phyloP scores from a whole-genome alignment of 2,888 invertebrate genomes.

The Liopterus haemorrhoidalis region DNA sequence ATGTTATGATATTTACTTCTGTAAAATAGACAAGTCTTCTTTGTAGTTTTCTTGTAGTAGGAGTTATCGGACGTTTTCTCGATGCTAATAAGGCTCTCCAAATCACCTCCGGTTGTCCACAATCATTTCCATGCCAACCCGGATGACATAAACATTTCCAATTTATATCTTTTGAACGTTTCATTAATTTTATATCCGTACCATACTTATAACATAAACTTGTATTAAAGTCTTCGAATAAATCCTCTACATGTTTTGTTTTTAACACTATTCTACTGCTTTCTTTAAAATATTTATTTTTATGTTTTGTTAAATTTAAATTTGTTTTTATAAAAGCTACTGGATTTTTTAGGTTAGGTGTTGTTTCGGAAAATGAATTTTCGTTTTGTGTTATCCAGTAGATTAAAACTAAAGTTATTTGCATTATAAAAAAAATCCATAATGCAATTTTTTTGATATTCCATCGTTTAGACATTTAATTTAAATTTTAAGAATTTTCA shows the following conservation, averaged over 20 bases:
- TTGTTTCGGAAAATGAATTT: constrained; percentile 12
- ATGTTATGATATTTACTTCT: constrained; percentile 49
- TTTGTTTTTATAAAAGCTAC: constrained; percentile 15
- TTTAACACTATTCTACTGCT: constrained; percentile 35
- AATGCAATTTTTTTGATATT: constrained; percentile 41
- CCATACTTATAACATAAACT: constrained; percentile 45
- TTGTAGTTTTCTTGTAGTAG: constrained; percentile 45
- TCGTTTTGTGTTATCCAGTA: constrained; percentile 40
- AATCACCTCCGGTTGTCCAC: constrained; percentile 61
- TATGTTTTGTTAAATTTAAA: constrained; percentile 18
- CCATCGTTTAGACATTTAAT: constrained; percentile 32
- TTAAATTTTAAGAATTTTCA: constrained; percentile 5
- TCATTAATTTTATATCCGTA: constrained; percentile 44
- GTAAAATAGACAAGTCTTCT: constrained; percentile 55
- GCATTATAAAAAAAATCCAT: constrained; percentile 41
- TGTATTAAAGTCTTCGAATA: constrained; percentile 43
- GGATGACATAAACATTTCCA: constrained; percentile 52
- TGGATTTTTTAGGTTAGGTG: constrained; percentile 19
- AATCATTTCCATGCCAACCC: constrained; percentile 62
- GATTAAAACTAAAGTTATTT: constrained; percentile 40
- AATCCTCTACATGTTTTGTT: constrained; percentile 34
- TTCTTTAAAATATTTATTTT: constrained; percentile 39
- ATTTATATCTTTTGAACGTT: constrained; percentile 38
- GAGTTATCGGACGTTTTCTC: constrained; percentile 46
- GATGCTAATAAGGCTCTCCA: constrained; percentile 59